Percentiles rank a stretch among this genome's conserved stretches.
phyloP scores from a whole-genome alignment of 2,797 vertebrate species.

The Aulostomus chinensis region DNA sequence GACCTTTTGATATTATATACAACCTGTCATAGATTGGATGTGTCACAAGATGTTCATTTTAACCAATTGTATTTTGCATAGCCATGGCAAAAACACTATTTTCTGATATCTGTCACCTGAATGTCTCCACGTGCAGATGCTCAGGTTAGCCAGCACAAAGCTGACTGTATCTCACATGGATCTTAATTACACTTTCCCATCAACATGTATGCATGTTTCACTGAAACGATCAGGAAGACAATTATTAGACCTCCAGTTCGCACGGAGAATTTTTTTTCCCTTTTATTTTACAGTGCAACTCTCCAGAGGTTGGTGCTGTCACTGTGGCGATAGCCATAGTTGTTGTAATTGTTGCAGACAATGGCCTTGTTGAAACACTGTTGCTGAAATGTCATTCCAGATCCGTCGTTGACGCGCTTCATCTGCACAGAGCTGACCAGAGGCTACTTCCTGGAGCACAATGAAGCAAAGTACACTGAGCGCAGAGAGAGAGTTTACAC shows the following conservation, averaged over 20 bases:
- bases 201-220: no score
- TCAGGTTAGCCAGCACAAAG: no score
- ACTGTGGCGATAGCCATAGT: constrained; percentile 38
- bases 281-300: constrained; percentile 7
- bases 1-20: no score
- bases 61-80: no score
- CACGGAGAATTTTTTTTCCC: constrained; percentile 29
- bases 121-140: no score
- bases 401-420: constrained; percentile 91
- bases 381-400: constrained; percentile 71
- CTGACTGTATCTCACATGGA: no score
- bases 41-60: no score
- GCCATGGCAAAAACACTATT: no score
- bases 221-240: background rate
- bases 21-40: no score
- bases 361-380: constrained; percentile 44
- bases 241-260: background rate
- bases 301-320: no score
- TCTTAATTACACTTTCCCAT: no score
- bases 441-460: constrained; percentile 98
- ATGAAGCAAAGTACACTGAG: constrained; percentile 97
- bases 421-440: constrained; percentile 94
- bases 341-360: constrained; percentile 49
- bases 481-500: constrained; percentile 94
- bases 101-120: no score